phyloP scores from a whole-genome alignment of 2,888 invertebrate genomes.

The Cristatella mucedo region DNA sequence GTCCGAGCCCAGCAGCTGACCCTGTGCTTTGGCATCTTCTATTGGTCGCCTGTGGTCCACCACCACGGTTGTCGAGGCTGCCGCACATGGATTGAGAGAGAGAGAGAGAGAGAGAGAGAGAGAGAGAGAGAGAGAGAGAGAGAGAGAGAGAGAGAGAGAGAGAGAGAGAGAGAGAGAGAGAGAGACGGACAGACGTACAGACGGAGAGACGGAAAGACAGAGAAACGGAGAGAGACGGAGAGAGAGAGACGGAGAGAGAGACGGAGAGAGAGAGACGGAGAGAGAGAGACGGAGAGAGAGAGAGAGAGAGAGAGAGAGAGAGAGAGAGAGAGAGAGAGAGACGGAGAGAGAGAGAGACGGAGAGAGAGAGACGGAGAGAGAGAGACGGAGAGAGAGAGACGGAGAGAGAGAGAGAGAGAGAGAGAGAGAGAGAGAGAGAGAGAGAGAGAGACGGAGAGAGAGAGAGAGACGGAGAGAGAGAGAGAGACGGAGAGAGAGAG shows the following conservation, averaged over 20 bases:
- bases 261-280: neutral
- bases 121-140: conserved; percentile 8
- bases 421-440: conserved; percentile 7
- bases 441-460: conserved; percentile 8
- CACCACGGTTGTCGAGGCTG: neutral
- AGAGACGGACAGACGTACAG: too few relatives aligned
- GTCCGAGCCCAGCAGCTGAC: too few relatives aligned
- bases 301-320: conserved; percentile 7
- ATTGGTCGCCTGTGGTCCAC: too few relatives aligned
- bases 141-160: conserved; percentile 5
- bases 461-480: conserved; percentile 9
- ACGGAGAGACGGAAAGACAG: conserved; percentile 4
- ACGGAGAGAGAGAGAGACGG: neutral
- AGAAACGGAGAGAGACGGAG: conserved; percentile 1
- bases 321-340: conserved; percentile 4
- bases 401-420: conserved; percentile 9
- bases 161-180: conserved; percentile 9
- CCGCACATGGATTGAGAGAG: neutral
- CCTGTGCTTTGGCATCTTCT: too few relatives aligned
- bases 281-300: conserved; percentile 7
- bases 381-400: neutral
- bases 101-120: neutral
- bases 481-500: conserved; percentile 4
- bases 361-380: neutral
- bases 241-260: neutral